Conservation (phyloP, 2,113 vertebrate species). For the Campylorhamphus procurvoides region DNA sequence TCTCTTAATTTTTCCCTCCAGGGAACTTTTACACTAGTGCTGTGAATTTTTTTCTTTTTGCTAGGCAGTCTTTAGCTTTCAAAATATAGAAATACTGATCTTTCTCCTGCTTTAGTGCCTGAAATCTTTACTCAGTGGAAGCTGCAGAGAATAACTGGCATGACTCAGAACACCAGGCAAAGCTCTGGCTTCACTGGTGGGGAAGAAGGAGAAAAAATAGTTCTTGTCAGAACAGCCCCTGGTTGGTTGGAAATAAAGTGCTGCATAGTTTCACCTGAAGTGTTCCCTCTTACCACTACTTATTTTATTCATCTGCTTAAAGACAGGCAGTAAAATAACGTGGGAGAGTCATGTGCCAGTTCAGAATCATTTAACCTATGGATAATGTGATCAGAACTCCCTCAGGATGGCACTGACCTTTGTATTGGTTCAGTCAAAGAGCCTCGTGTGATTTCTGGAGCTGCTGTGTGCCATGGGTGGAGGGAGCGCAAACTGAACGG, state of each 20-base stretch:
- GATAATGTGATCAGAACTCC: constrained; percentile 14
- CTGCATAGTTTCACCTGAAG: background rate
- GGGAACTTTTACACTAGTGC: background rate
- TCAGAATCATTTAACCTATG: background rate
- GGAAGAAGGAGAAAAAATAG: background rate
- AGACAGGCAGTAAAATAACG: background rate
- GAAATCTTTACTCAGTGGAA: background rate
- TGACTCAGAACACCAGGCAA: background rate
- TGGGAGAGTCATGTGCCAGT: background rate
- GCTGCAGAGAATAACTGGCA: background rate
- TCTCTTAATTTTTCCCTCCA: background rate
- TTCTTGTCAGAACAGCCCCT: background rate
- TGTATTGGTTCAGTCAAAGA: background rate
- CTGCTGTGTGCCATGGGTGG: background rate
- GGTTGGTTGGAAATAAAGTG: constrained; percentile 1
- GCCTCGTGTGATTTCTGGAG: background rate
- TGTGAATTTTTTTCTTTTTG: background rate
- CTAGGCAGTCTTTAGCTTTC: background rate
- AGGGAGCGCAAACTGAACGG: background rate
- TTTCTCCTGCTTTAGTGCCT: background rate
- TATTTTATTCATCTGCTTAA: constrained; percentile 5
- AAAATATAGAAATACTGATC: background rate
- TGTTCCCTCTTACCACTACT: background rate
- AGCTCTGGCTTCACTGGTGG: background rate
- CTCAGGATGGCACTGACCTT: constrained; percentile 39